Base-by-base conservation (phyloP, 2,888 invertebrate species). In the Pollenia labialis region DNA sequence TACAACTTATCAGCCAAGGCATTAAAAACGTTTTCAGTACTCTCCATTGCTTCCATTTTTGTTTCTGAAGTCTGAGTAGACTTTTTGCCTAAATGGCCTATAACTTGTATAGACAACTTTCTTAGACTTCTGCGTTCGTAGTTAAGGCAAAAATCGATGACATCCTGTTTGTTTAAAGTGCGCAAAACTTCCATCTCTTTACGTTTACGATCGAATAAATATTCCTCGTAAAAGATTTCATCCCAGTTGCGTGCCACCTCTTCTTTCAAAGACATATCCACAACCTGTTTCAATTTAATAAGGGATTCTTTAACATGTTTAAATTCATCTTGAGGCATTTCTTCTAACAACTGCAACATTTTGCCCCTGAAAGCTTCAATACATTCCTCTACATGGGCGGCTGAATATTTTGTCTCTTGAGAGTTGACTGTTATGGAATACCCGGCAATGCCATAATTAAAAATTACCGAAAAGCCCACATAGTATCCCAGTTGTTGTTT, bases 401-500 rank as follows among this genome's bases (percentile, higher is more conserved):
- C 96, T 56, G 95, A 94, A 89, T 94, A 95, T 93, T 97, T 97
- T 87, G 95, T 95, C 12, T 95, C 96, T 92, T 97, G 98, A 40
- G 96, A 95, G 91, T 96, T 96, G 68, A 98, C 97, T 6, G 95
- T 96, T 66, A 98, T 94, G 0, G 96, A 95, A 92, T 96, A 97
- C 9, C 97, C 97, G 62, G 97, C 94, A 87, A 98, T 95, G 2
- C 97, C 97, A 90, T 95, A 96, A 0, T 97, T 97, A 90, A 96
- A 95, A 42, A 96, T 94, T 90, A 96, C 94, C 81, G 95, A 94
- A 88, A 96, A 96, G 90, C 94, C 96, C 40, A 98, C 97, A 91
- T 96, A 95, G 93, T 98, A 98, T 0, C 98, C 98, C 4, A 98
- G 94, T 93, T 98, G 98, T 91, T 98, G 97, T 92, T 97, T 96